Base-by-base conservation (phyloP, 2,888 invertebrate species). In the Allacma fusca region DNA sequence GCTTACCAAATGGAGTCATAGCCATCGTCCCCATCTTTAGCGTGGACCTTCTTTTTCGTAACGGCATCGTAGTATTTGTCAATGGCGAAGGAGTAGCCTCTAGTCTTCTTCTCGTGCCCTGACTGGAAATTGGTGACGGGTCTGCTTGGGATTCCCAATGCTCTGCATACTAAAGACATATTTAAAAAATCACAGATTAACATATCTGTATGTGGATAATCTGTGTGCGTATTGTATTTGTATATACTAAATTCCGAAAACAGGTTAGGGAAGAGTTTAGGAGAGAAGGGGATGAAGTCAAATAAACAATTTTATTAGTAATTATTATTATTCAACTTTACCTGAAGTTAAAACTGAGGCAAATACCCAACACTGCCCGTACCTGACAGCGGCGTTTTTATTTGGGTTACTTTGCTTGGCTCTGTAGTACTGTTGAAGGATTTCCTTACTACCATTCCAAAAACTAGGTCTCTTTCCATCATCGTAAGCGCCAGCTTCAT, bases 341-440 rank as follows among this genome's bases (percentile, higher is more conserved):
- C 93, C 89, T 80, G 97, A 94, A 0, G 95, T 93, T 70, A 96
- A 87, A 24, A 97, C 93, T 0, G 96, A 97, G 1, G 96, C 92
- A 85, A 96, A 97, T 4, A 96, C 95, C 96, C 96, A 97, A 86
- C 97, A 97, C 85, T 97, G 97, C 0, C 95, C 97, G 86, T 93
- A 98, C 87, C 94, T 95, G 0, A 97, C 95, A 0, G 96, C 5
- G 9, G 9, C 34, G 34, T 4, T 9, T 34, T 34, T 9, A 9
- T 9, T 9, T 34, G 34, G 34, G 9, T 34, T 34, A 4, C 9
- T 93, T 83, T 92, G 93, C 85, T 93, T 93, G 75, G 91, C 94
- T 82, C 91, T 91, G 85, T 91, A 92, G 87, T 92, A 97, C 85
- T 93, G 90, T 86, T 95, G 94, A 16, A 97, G 87, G 81, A 97